Percentiles rank a stretch among this genome's conserved stretches.
Evolutionary conservation across 2,797 vertebrate genomes (phyloP).

Genomic region (Oceanodroma leucorhoa): DNA sequence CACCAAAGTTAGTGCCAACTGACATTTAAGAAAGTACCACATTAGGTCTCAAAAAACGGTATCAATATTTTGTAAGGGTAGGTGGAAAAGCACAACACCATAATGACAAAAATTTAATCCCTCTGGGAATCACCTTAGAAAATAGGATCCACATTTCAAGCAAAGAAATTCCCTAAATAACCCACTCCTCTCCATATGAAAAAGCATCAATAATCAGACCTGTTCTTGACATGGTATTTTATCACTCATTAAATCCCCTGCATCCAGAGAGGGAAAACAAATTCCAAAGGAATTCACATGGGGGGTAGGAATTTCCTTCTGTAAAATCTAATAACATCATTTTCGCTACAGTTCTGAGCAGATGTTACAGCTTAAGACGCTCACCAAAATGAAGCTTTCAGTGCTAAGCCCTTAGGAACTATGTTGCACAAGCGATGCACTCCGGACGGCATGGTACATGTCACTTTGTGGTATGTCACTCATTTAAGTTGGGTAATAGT

Average conservation of each 20-base stretch:
- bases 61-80: neutral
- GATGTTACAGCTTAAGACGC: constrained; percentile 16
- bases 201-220: neutral
- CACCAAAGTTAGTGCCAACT: neutral
- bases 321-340: neutral
- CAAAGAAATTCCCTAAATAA: neutral
- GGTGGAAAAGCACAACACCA: neutral
- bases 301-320: constrained; percentile 24
- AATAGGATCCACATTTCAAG: neutral
- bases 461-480: constrained; percentile 7
- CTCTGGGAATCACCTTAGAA: neutral
- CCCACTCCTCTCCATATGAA: neutral
- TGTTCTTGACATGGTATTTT: neutral
- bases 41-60: neutral
- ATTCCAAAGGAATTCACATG: constrained; percentile 4
- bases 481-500: neutral
- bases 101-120: neutral
- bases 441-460: neutral
- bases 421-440: neutral
- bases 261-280: neutral
- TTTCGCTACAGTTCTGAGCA: constrained; percentile 26
- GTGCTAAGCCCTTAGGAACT: constrained; percentile 16
- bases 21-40: neutral
- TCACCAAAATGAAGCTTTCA: neutral
- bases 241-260: neutral